Evolutionary conservation across 2,113 vertebrate species (phyloP).

Genomic region (Channa maculata): DNA sequence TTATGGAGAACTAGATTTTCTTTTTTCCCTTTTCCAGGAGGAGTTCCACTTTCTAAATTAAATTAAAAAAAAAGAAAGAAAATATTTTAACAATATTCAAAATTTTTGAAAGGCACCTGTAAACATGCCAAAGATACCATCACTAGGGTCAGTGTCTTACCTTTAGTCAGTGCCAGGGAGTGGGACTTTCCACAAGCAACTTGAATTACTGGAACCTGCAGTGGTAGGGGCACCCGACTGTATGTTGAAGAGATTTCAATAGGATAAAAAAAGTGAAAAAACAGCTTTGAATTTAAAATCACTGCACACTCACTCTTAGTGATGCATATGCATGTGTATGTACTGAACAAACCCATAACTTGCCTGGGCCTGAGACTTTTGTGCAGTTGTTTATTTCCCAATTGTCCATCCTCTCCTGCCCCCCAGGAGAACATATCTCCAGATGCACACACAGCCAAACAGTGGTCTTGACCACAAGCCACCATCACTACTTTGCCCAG

Average conservation of each 20-base stretch:
- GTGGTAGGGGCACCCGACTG: slow-evolving; percentile 86
- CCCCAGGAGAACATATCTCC: slow-evolving; percentile 95
- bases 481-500: slow-evolving; percentile 79
- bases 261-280: background rate
- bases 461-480: slow-evolving; percentile 93
- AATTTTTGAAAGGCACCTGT: no score
- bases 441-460: slow-evolving; percentile 89
- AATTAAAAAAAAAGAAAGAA: no score
- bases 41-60: no score
- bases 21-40: no score
- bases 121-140: no score
- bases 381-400: slow-evolving; percentile 81
- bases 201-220: slow-evolving; percentile 88
- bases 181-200: slow-evolving; percentile 93
- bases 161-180: slow-evolving; percentile 91
- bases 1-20: no score
- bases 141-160: slow-evolving; percentile 73
- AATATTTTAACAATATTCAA: no score
- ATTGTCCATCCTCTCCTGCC: slow-evolving; percentile 88
- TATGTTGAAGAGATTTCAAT: slow-evolving; percentile 42
- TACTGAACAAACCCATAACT: background rate
- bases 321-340: background rate
- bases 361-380: slow-evolving; percentile 86
- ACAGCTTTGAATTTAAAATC: background rate
- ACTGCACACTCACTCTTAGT: background rate